These are phyloP conservation scores for Brachypodius melanocephalos DNA, from an alignment of 2,113 vertebrate genomes.

Conservation along the genomic window DNA sequence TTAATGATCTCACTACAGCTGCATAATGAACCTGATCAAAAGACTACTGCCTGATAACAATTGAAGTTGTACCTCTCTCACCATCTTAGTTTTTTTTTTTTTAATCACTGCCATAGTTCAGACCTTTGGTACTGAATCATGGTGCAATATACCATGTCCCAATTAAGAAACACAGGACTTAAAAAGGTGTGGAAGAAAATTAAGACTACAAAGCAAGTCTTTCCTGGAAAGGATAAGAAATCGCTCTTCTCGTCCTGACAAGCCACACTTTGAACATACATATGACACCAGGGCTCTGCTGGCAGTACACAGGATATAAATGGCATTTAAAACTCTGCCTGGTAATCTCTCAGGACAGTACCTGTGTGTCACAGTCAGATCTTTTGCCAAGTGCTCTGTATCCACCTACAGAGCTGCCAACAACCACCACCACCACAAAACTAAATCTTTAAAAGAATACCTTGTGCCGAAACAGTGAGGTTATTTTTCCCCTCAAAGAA, in stretches of 20 bases:
- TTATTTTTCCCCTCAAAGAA: background rate
- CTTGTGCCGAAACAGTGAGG: background rate
- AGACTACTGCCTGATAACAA: background rate
- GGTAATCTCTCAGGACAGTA: background rate
- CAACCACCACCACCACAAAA: background rate
- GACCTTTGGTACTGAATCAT: background rate
- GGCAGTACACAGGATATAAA: background rate
- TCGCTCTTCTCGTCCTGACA: background rate
- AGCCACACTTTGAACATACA: background rate
- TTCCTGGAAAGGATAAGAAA: background rate
- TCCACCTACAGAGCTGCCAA: background rate
- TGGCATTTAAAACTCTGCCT: background rate
- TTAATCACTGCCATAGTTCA: background rate
- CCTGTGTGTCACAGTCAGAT: rapidly evolving
- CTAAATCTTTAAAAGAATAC: background rate
- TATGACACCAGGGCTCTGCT: background rate
- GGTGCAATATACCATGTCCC: rapidly evolving
- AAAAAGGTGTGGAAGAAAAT: background rate
- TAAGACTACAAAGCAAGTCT: background rate
- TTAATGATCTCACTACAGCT: background rate
- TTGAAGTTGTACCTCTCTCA: background rate
- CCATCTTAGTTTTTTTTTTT: background rate
- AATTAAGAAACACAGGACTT: background rate
- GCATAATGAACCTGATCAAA: background rate
- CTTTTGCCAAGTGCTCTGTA: background rate